Percentiles rank a stretch among this genome's conserved stretches.
These are phyloP conservation scores for Penaeus monodon DNA, from an alignment of 2,888 invertebrate genomes.

Conservation along the genomic window DNA sequence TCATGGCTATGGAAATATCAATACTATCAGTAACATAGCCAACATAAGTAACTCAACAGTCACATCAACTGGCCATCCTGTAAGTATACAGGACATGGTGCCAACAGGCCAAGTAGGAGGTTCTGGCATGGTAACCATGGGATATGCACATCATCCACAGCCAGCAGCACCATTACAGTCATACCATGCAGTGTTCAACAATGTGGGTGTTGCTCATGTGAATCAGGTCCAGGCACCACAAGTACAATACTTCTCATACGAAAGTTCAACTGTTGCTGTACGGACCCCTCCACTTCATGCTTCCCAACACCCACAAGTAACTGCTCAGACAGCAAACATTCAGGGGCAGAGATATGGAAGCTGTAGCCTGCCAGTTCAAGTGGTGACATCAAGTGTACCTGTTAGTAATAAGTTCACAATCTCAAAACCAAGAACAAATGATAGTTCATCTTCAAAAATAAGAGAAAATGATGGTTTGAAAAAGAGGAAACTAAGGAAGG, in stretches of 20 bases:
- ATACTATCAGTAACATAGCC: constrained; percentile 11
- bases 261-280: constrained; percentile 20
- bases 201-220: constrained; percentile 27
- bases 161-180: constrained; percentile 30
- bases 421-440: too few relatives aligned
- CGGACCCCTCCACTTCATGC: constrained; percentile 22
- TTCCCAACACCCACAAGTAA: constrained; percentile 3
- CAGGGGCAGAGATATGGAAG: constrained; percentile 14
- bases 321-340: constrained; percentile 10
- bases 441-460: too few relatives aligned
- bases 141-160: constrained; percentile 32
- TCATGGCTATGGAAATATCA: constrained; percentile 36
- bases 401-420: too few relatives aligned
- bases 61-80: constrained; percentile 6
- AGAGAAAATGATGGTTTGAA: neutral
- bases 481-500: constrained; percentile 5
- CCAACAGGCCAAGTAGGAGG: neutral
- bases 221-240: constrained; percentile 26
- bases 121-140: constrained; percentile 7
- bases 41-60: constrained; percentile 1
- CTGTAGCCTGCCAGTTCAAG: constrained; percentile 13
- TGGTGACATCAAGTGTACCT: neutral
- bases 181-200: constrained; percentile 42
- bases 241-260: constrained; percentile 47
- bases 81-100: too few relatives aligned